A percentile compares a stretch with the other conserved stretches of the same genome.
These are phyloP conservation scores for Phrynosoma blainvillii DNA, from an alignment of 2,113 vertebrate genomes.

Conservation along the genomic window DNA sequence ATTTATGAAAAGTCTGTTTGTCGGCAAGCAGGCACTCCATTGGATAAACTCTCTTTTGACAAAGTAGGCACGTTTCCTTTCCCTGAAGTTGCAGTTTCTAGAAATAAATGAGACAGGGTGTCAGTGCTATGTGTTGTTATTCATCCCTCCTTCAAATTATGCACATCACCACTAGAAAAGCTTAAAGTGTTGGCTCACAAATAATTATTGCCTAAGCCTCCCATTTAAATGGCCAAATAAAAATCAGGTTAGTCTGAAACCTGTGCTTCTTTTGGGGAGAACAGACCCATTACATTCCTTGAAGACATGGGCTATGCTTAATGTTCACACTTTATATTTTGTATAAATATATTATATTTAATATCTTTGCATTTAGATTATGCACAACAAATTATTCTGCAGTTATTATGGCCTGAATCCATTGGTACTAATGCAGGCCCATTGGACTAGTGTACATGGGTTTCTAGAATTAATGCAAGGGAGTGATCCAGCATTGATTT, in stretches of 20 bases:
- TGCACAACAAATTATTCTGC: background rate
- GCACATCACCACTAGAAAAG: slow-evolving; percentile 12
- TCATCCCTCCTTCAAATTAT: slow-evolving; percentile 3
- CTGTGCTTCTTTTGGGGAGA: slow-evolving; percentile 19
- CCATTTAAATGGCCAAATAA: slow-evolving; percentile 26
- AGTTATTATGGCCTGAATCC: background rate
- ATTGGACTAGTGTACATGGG: too few species aligned
- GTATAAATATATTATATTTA: too few species aligned
- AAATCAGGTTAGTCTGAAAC: slow-evolving; percentile 24
- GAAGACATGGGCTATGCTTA: background rate
- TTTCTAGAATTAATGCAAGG: too few species aligned
- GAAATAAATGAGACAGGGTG: slow-evolving; percentile 60
- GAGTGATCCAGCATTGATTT: too few species aligned
- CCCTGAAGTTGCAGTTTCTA: slow-evolving; percentile 87
- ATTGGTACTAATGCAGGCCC: too few species aligned
- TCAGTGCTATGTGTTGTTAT: slow-evolving; percentile 25
- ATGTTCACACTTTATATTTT: too few species aligned
- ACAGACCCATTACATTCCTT: slow-evolving; percentile 15
- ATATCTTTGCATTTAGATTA: background rate
- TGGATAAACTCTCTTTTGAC: slow-evolving; percentile 93
- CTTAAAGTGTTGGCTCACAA: background rate
- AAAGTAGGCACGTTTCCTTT: slow-evolving; percentile 88
- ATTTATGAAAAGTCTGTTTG: slow-evolving; percentile 96
- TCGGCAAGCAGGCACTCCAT: slow-evolving; percentile 94
- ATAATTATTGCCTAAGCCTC: slow-evolving; percentile 21